Evolutionary conservation across 2,888 invertebrate species (phyloP).

Genomic region (Tiliacea citrago): DNA sequence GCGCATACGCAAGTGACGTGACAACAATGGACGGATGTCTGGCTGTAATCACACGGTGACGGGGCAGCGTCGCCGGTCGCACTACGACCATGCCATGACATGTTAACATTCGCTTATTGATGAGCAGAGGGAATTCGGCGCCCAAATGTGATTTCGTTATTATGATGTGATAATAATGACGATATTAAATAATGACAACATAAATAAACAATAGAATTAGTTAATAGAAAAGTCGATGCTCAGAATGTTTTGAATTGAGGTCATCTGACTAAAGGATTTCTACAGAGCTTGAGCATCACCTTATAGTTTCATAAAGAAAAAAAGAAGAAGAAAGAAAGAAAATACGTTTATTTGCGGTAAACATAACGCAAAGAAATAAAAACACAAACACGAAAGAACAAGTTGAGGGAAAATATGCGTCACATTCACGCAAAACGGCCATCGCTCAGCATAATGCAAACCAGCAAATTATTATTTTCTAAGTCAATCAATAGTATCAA

Average conservation of each 20-base stretch:
- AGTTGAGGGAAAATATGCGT: too few species aligned
- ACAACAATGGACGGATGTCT: conserved; percentile 82
- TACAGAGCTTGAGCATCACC: not conserved
- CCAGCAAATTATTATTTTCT: not conserved
- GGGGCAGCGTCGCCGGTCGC: conserved; percentile 65
- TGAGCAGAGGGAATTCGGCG: conserved; percentile 57
- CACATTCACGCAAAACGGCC: too few species aligned
- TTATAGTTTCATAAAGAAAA: too few species aligned
- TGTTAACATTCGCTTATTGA: conserved; percentile 44
- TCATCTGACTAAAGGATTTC: not conserved
- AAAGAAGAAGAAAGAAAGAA: too few species aligned
- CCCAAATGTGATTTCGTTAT: conserved; percentile 44
- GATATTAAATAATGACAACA: not conserved
- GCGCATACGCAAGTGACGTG: conserved; percentile 60
- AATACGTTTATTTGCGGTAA: too few species aligned
- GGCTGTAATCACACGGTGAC: conserved; percentile 71
- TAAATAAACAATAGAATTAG: conserved; percentile 7
- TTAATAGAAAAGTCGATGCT: not conserved
- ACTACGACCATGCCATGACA: conserved; percentile 40
- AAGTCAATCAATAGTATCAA: not conserved
- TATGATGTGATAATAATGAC: conserved; percentile 9
- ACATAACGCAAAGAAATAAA: too few species aligned
- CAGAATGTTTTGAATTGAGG: too few species aligned
- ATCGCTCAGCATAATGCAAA: too few species aligned
- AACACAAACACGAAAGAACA: too few species aligned